phyloP scores from a whole-genome alignment of 2,888 invertebrate genomes.

The Xylocampa areola region DNA sequence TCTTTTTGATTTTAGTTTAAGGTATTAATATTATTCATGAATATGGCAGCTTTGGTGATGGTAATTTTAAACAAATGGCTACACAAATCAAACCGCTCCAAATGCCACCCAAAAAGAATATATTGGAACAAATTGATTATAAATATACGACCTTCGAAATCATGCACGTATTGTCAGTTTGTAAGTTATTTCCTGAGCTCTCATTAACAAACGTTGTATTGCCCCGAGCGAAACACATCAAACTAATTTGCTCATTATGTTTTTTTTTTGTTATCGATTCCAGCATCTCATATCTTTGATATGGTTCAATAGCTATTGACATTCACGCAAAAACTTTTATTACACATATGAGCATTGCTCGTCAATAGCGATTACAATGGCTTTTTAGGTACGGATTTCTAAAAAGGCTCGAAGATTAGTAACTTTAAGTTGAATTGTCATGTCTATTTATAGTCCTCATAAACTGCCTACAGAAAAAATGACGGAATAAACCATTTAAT shows the following conservation, averaged over 20 bases:
- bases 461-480: conserved; percentile 30
- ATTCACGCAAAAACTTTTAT: conserved; percentile 42
- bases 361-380: conserved; percentile 28
- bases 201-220: conserved; percentile 70
- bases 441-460: conserved; percentile 45
- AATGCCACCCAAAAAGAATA: conserved; percentile 65
- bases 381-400: conserved; percentile 34
- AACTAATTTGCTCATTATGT: conserved; percentile 67
- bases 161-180: conserved; percentile 65
- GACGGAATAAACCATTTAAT: conserved; percentile 35
- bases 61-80: conserved; percentile 57
- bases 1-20: too few relatives aligned
- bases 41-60: conserved; percentile 41
- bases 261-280: conserved; percentile 59
- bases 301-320: conserved; percentile 52
- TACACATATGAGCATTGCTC: conserved; percentile 27
- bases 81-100: conserved; percentile 58
- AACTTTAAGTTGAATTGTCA: conserved; percentile 31
- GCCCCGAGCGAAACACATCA: conserved; percentile 69
- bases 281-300: conserved; percentile 40
- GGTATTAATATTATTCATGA: conserved; percentile 40
- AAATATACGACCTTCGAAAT: conserved; percentile 64
- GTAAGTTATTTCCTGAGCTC: conserved; percentile 63
- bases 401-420: conserved; percentile 27
- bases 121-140: conserved; percentile 67